These are phyloP conservation scores for Pocillopora damicornis DNA, from an alignment of 64 coral and sea anemone genomes.

Conservation along the genomic window DNA sequence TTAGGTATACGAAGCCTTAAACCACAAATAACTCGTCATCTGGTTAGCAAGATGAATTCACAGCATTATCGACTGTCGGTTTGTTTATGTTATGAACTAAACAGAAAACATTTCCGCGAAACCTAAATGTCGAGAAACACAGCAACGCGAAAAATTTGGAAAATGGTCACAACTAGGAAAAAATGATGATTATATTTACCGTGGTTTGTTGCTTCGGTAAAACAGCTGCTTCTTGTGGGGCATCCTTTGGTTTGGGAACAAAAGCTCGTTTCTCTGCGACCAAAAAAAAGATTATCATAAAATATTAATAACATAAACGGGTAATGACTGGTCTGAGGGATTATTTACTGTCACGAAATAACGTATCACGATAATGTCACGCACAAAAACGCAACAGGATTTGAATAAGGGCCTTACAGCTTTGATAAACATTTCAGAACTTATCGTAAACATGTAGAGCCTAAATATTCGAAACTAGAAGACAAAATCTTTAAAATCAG, in stretches of 20 bases:
- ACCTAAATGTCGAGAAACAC: neutral
- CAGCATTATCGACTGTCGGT: neutral
- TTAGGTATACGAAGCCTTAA: too few relatives aligned
- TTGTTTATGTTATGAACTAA: neutral
- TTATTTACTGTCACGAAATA: neutral
- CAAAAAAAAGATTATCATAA: neutral
- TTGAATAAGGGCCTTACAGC: neutral
- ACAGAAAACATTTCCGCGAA: neutral
- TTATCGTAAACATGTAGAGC: too few relatives aligned
- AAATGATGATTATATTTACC: neutral
- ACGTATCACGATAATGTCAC: neutral
- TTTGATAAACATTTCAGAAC: too few relatives aligned
- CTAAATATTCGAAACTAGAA: neutral
- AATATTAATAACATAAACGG: slow-evolving; percentile 12
- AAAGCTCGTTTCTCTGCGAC: slow-evolving; percentile 14
- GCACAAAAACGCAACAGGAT: too few relatives aligned
- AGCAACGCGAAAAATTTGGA: neutral
- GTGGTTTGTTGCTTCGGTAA: neutral
- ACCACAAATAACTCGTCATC: neutral
- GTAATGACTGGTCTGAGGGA: neutral
- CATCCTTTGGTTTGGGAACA: slow-evolving; percentile 23
- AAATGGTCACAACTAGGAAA: neutral
- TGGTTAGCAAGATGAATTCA: neutral
- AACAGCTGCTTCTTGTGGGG: neutral
- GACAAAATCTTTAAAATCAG: neutral